Percentiles rank a stretch among this genome's conserved stretches.
phyloP scores from a whole-genome alignment of 2,888 invertebrate genomes.

The Agrotis puta region DNA sequence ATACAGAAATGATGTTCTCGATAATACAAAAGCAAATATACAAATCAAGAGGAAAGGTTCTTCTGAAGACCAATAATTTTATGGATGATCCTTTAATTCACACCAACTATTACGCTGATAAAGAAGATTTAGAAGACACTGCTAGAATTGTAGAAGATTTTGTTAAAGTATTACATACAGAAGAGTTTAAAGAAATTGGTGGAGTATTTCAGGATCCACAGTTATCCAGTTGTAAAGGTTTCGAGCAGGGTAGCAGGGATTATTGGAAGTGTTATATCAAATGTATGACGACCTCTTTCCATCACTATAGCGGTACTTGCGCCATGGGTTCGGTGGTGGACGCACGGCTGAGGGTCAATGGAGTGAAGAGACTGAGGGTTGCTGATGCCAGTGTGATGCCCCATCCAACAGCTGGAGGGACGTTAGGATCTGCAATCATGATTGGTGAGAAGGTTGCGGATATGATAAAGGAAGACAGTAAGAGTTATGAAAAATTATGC shows the following conservation, averaged over 20 bases:
- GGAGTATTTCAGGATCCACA: conserved; percentile 46
- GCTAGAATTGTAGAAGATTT: conserved; percentile 51
- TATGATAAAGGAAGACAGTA: conserved; percentile 61
- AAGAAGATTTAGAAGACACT: conserved; percentile 52
- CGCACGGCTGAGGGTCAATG: conserved; percentile 48
- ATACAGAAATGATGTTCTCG: conserved; percentile 68
- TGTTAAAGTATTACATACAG: conserved; percentile 37
- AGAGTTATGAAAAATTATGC: too few relatives aligned
- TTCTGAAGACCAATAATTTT: conserved; percentile 71
- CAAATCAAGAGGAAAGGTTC: conserved; percentile 73
- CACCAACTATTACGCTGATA: conserved; percentile 70
- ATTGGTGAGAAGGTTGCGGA: conserved; percentile 68
- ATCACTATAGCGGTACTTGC: conserved; percentile 55
- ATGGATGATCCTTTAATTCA: conserved; percentile 70
- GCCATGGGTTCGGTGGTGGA: conserved; percentile 60
- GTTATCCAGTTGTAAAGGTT: conserved; percentile 24
- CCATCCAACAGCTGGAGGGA: conserved; percentile 86
- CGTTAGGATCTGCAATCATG: conserved; percentile 86
- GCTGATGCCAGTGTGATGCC: conserved; percentile 84
- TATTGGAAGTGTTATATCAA: conserved; percentile 57
- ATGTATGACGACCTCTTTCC: conserved; percentile 37
- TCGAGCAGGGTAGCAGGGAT: conserved; percentile 9
- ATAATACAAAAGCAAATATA: conserved; percentile 70
- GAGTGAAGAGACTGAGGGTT: conserved; percentile 60
- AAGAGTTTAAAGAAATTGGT: conserved; percentile 43